Conservation (phyloP, 2,888 invertebrate species). For the Lottia scabra region DNA sequence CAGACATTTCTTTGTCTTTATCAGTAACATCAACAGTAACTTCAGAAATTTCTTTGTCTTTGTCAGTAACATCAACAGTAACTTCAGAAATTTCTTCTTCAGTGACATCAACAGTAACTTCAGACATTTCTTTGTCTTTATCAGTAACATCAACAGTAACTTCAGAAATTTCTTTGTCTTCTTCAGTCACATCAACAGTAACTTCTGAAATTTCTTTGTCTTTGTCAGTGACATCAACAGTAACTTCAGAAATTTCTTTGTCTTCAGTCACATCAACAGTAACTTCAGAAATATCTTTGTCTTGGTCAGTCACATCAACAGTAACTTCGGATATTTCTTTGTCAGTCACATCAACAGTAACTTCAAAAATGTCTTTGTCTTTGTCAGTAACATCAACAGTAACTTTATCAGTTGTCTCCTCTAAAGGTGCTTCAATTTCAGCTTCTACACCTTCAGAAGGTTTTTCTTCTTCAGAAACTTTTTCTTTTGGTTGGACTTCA, state of each 20-base stretch:
- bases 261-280: slow-evolving; percentile 7
- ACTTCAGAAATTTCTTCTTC: slow-evolving; percentile 16
- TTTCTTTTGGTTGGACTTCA: too few relatives aligned
- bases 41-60: slow-evolving; percentile 10
- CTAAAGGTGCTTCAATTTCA: too few relatives aligned
- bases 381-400: slow-evolving; percentile 4
- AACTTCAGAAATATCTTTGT: slow-evolving; percentile 18
- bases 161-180: background rate
- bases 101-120: background rate
- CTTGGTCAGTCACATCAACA: slow-evolving; percentile 10
- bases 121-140: background rate
- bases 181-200: background rate
- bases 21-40: slow-evolving; percentile 13
- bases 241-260: slow-evolving; percentile 14
- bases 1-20: slow-evolving; percentile 6
- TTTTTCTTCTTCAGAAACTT: too few relatives aligned
- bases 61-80: slow-evolving; percentile 13
- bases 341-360: too few relatives aligned
- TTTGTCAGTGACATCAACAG: background rate
- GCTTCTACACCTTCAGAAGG: too few relatives aligned
- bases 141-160: slow-evolving; percentile 8
- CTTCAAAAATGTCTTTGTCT: too few relatives aligned
- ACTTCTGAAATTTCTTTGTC: slow-evolving; percentile 6
- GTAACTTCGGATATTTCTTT: slow-evolving; percentile 14
- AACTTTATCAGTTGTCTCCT: too few relatives aligned